Base-by-base conservation (phyloP, 2,888 invertebrate species). In the Heterodera filipjevi region DNA sequence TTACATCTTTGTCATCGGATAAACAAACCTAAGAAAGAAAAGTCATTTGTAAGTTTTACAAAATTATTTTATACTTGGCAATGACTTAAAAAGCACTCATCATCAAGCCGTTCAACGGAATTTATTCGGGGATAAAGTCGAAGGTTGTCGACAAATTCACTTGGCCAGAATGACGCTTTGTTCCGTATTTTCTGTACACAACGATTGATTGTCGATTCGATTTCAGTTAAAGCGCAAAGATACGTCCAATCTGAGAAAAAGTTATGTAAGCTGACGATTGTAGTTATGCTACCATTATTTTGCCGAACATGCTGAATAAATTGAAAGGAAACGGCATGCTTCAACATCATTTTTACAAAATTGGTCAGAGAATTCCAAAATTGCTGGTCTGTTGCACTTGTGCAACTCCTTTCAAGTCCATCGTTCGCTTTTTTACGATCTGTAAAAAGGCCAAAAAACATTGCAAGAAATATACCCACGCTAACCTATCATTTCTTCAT, bases 211-310 rank as follows among this genome's bases (percentile, higher is more conserved):
- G 10, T 33, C 44, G 73, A 71, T 22, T 82, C 82, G 19, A 82
- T 53, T 83, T 82, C 82, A 19, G 73, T 80, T 10, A 82, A 66
- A 3, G 82, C 79, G 59, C 80, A 81, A 53, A 82, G 53, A 44
- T 79, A 82, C 59, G 73, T 79, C 83, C 83, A 82, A 53, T 82
- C 82, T 81, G 71, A 73, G 66, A 81, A n/a, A 30, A 30, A 22
- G 66, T n/a, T n/a, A n/a, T n/a, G n/a, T n/a, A n/a, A n/a, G n/a
- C n/a, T n/a, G n/a, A n/a, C n/a, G 12, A 44, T 73, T 16, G 10
- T 14, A 73, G 6, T 39, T 22, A n/a, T 19, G 14, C 32, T 68
- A 81, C 81, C 81, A 59, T 83, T 83, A 16, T 75, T 74, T 19
- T 76, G 71, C 22, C 79, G 81, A 49, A 82, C 71, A 27, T 53